Evolutionary conservation across 2,888 invertebrate species (phyloP).

Genomic region (Pyrrhosoma nymphula): DNA sequence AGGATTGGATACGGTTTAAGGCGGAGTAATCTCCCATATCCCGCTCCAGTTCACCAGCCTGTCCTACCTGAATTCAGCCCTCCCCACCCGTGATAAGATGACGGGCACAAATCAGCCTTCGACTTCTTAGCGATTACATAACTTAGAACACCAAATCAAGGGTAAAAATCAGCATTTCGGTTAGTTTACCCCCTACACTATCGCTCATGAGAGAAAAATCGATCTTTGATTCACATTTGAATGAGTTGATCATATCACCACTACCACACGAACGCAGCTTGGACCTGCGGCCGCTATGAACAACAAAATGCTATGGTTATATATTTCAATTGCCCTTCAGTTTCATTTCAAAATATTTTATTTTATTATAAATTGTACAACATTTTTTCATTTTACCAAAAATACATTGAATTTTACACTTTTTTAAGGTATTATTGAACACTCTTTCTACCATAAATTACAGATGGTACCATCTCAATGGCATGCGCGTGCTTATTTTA

Average conservation of each 20-base stretch:
- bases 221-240: neutral
- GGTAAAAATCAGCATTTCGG: neutral
- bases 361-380: too few relatives aligned
- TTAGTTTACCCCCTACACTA: neutral
- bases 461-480: too few relatives aligned
- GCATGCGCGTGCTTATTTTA: too few relatives aligned
- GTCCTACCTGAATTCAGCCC: neutral
- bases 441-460: too few relatives aligned
- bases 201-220: neutral
- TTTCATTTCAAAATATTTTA: neutral
- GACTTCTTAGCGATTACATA: neutral
- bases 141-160: neutral
- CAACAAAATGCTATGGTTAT: neutral
- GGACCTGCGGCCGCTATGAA: neutral
- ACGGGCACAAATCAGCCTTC: neutral
- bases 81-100: neutral
- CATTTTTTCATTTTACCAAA: too few relatives aligned
- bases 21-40: neutral
- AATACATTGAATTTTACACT: too few relatives aligned
- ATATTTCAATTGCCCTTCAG: too few relatives aligned
- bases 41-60: neutral
- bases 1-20: neutral
- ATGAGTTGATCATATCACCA: neutral
- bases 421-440: too few relatives aligned
- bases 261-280: neutral